Evolutionary conservation across 2,888 invertebrate genomes (phyloP), one percentile per base, ranked within the genome.

Genomic region (Operophtera brumata): DNA sequence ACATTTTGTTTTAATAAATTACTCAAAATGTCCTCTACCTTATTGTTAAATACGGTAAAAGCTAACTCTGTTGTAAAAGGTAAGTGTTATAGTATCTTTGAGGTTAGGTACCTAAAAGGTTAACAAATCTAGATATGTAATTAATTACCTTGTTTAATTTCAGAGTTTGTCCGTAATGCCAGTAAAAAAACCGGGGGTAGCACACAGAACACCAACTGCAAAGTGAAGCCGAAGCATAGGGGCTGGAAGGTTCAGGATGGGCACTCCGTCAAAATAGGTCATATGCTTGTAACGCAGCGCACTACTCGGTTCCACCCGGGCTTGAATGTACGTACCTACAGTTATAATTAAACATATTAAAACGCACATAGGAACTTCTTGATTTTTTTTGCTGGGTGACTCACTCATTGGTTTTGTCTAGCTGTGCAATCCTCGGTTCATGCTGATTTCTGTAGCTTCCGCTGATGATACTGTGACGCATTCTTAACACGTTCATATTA

Each of bases 221-320:
- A 94, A 73, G 86, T 92, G 0, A 92, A 91, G 68, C 94, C 96
- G 0, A 96, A 96, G 74, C 95, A 94, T 68, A 91, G 96, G 73
- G 95, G 95, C 0, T 94, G 94, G 93, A 94, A 93, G 68, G 92
- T 92, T n/a, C 93, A 94, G 67, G 95, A 96, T 70, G 95, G 95
- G 0, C 82, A 91, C 65, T 71, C 66, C 55, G 96, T 96, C 3
- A 83, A 92, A 43, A 78, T 91, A 8, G 95, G 95, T 35, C 92
- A 92, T 44, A 92, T 95, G 66, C 72, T 96, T 54, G 96, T 88
- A 0, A 93, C 93, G 0, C 96, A 96, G 78, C 82, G 91, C 46
- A 92, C 82, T 2, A 84, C 94, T 0, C 89, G 96, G 49, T 96
- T 95, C 76, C 96, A 96, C 82, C 96, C 96, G 6, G 96, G 96